Conservation (phyloP, 92 coral and sea anemone genomes). For the Hydrozoanthus gracilis region DNA sequence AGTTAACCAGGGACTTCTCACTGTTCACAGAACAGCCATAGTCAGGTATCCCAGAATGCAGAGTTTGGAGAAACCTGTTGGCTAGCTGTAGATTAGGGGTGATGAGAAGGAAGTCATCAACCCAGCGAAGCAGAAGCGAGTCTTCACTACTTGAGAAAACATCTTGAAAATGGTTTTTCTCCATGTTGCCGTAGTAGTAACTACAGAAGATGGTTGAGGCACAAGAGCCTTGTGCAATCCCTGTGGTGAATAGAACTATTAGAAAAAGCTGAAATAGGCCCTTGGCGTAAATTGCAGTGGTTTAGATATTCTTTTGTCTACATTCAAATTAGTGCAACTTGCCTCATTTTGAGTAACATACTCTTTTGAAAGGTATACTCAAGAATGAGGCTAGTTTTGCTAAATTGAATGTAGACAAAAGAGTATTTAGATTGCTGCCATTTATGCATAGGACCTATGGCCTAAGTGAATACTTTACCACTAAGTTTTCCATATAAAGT, state of each 20-base stretch:
- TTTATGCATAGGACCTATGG: too few relatives aligned
- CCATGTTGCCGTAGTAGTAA: slow-evolving; percentile 86
- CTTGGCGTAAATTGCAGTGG: background rate
- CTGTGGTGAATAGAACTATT: slow-evolving; percentile 37
- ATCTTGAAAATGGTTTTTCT: slow-evolving; percentile 65
- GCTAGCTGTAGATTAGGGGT: slow-evolving; percentile 66
- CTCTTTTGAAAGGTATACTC: background rate
- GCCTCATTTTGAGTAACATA: too few relatives aligned
- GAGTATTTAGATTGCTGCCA: too few relatives aligned
- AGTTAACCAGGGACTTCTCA: slow-evolving; percentile 83
- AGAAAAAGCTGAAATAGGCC: too few relatives aligned
- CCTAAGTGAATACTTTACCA: too few relatives aligned
- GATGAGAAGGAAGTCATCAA: slow-evolving; percentile 87
- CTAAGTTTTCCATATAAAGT: too few relatives aligned
- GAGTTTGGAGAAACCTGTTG: slow-evolving; percentile 25
- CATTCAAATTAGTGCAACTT: background rate
- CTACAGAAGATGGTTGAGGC: slow-evolving; percentile 79
- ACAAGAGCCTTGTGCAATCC: slow-evolving; percentile 93
- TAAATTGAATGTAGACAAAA: too few relatives aligned
- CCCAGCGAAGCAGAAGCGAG: slow-evolving; percentile 90
- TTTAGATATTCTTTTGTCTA: background rate
- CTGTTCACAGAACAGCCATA: slow-evolving; percentile 79
- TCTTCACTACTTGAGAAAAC: slow-evolving; percentile 58
- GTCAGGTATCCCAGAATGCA: slow-evolving; percentile 49
- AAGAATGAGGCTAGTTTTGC: too few relatives aligned